Base-by-base conservation (phyloP, 1,140 invertebrate genomes). In the Zaprionus capensis region DNA sequence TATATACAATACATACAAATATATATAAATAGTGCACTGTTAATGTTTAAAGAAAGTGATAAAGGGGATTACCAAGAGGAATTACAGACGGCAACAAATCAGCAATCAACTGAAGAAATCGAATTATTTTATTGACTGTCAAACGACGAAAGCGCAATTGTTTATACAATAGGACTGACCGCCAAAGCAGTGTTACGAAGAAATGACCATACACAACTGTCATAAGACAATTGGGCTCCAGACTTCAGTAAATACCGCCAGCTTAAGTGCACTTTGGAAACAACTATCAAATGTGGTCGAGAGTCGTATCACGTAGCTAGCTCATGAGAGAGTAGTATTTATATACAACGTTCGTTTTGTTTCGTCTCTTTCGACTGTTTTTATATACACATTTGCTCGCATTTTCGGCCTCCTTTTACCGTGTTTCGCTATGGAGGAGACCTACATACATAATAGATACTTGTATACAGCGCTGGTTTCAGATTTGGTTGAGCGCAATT, bases 391-490 rank as follows among this genome's bases (percentile, higher is more conserved):
- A 15, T 22, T 53, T 51, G 28, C 24, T 24, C 20, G 34, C 9
- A 26, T 53, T 36, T 49, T 38, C 53, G 44, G 31, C 44, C 38
- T 44, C 49, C 56, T 53, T 59, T 41, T 41, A 7, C 2, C 24
- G 17, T 28, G 17, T 53, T 34, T 72, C 41, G 22, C 17, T 28
- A 26, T n/a, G 24, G 0, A 9, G 22, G 20, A 26, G 24, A 63
- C 17, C 46, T 63, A 17, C n/a, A 64, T 36, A 38, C 6, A 12
- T 53, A 49, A 61, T 49, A 55, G 20, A 20, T 62, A 49, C 44
- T 56, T 70, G 15, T 38, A 56, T 49, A 58, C 26, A 53, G 58
- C 34, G 44, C 51, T 53, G 38, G 57, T 49, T 44, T 63, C 68
- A 22, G 11, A 20, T 49, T 49, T 7, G 17, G 2, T 20, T 73